Evolutionary conservation across 2,113 vertebrate species (phyloP).

Genomic region (Pleuronectes platessa): DNA sequence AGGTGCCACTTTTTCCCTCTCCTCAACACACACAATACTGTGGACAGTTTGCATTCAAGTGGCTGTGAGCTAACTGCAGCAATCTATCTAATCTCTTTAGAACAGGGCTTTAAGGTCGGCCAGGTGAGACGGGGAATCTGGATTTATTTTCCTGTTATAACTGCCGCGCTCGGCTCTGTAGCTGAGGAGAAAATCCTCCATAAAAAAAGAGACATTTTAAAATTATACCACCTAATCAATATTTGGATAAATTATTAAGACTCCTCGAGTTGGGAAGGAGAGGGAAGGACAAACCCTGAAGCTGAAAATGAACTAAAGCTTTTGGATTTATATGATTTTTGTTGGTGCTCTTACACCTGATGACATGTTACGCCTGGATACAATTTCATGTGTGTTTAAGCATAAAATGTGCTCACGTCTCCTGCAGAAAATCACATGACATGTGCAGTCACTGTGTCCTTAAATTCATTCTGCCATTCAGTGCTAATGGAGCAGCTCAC

Average conservation of each 20-base stretch:
- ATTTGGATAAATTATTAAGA: slow-evolving; percentile 28
- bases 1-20: slow-evolving; percentile 25
- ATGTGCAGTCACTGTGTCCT: slow-evolving; percentile 14
- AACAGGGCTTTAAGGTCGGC: slow-evolving; percentile 58
- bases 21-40: background rate
- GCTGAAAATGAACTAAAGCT: slow-evolving; percentile 16
- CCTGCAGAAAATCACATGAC: background rate
- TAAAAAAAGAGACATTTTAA: slow-evolving; percentile 9
- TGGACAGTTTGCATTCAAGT: slow-evolving; percentile 61
- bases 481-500: slow-evolving; percentile 13
- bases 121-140: slow-evolving; percentile 55
- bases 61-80: slow-evolving; percentile 60
- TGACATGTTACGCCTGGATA: background rate
- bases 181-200: slow-evolving; percentile 44
- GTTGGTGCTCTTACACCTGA: background rate
- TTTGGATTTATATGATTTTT: slow-evolving; percentile 32
- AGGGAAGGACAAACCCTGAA: slow-evolving; percentile 13
- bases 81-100: slow-evolving; percentile 61
- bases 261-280: background rate
- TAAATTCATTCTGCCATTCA: slow-evolving; percentile 22
- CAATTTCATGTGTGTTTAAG: slow-evolving; percentile 18
- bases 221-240: slow-evolving; percentile 39
- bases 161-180: slow-evolving; percentile 1
- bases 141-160: slow-evolving; percentile 14
- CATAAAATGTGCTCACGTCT: background rate